Base-by-base conservation (phyloP, 2,797 vertebrate species). In the Allobates femoralis region DNA sequence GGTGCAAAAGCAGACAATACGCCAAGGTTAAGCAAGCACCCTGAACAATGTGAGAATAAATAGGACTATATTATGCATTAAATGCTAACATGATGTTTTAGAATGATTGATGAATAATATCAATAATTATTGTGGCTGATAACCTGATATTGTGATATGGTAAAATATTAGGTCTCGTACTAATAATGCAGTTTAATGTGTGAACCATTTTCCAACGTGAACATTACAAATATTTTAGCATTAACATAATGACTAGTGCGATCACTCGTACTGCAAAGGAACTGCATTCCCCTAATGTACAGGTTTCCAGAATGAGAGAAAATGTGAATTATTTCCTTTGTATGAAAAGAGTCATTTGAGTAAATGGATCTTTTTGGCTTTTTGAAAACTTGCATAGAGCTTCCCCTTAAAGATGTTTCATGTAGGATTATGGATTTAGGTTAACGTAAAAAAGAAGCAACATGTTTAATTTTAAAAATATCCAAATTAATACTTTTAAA, bases 201-300 rank as follows among this genome's bases (percentile, higher is more conserved):
- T 28, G 32, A 75, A 71, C 69, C 58, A 81, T 86, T 86, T 81
- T 75, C 55, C 73, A 76, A 75, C 34, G 18, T 77, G 58, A 76
- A 53, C 79, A 82, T 86, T 77, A 76, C 34, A 81, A 86, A 81
- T 81, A 73, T 81, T 81, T 86, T 69, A 77, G 71, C 85, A 86
- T 82, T 86, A 86, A 75, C 79, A 86, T 86, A 86, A 86, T 82
- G 51, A 77, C 85, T 81, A 66, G 73, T 76, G 79, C 64, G 34
- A 86, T 85, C 77, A 62, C 34, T 74, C 34, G 15, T 46, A 58
- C 66, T 21, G 84, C 53, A 69, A 71, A 56, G 55, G n/a, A 75
- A 51, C 32, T 10, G 50, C 53, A 41, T 56, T 53, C 73, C 37
- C 64, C 58, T 79, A 86, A 82, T 77, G 79, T 86, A 86, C 76